These are phyloP conservation scores for Drosophila prolongata DNA, from an alignment of 2,888 invertebrate genomes.

Conservation along the genomic window DNA sequence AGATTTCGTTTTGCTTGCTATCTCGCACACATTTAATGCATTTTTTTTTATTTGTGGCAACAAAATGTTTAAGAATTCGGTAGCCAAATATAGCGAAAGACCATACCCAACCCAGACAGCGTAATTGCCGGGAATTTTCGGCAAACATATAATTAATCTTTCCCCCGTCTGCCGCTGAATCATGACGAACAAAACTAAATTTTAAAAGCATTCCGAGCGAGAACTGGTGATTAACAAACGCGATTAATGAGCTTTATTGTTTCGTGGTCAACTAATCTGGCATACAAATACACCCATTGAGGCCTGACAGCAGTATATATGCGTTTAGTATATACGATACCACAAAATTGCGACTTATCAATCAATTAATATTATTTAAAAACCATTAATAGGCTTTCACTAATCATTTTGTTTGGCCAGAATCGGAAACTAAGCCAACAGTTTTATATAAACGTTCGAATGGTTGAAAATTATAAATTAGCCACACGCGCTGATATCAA, in stretches of 20 bases:
- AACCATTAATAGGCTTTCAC: conserved; percentile 75
- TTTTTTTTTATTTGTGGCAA: no score
- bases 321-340: not conserved
- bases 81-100: not conserved
- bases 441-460: conserved; percentile 7
- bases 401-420: conserved; percentile 76
- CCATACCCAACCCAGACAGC: conserved; percentile 13
- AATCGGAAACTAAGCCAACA: conserved; percentile 20
- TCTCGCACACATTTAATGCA: no score
- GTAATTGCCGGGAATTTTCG: conserved; percentile 15
- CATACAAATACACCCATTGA: conserved; percentile 22
- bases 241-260: conserved; percentile 23
- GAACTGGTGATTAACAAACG: conserved; percentile 19
- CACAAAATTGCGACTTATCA: conserved; percentile 49
- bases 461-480: conserved; percentile 55
- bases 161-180: conserved; percentile 17
- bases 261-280: conserved; percentile 25
- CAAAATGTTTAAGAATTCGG: not conserved
- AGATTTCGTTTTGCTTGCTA: not conserved
- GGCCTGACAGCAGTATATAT: conserved; percentile 1
- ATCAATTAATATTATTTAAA: conserved; percentile 68
- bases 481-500: conserved; percentile 60
- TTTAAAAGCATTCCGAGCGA: conserved; percentile 26
- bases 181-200: conserved; percentile 26
- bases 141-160: conserved; percentile 32